Percentiles rank a stretch among this genome's conserved stretches.
Conservation (phyloP, 2,888 invertebrate species). For the Peribatodes rhomboidaria region DNA sequence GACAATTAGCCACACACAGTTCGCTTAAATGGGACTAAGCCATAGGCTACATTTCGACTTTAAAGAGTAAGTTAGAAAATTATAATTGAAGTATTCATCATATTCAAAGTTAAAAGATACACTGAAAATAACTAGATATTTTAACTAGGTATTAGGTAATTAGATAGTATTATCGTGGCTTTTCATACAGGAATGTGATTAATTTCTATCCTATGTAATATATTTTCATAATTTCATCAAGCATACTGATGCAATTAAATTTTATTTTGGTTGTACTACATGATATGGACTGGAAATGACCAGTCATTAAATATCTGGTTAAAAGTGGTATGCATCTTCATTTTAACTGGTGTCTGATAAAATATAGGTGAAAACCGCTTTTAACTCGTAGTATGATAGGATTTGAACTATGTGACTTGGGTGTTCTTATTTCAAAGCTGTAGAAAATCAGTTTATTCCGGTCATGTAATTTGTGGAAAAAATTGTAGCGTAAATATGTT, state of each 20-base stretch:
- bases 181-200: too few relatives aligned
- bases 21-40: too few relatives aligned
- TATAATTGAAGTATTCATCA: too few relatives aligned
- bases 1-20: too few relatives aligned
- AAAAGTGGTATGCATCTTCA: slow-evolving; percentile 41
- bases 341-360: slow-evolving; percentile 25
- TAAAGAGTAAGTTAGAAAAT: too few relatives aligned
- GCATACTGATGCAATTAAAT: slow-evolving; percentile 13
- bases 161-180: too few relatives aligned
- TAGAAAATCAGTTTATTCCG: slow-evolving; percentile 48
- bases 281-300: slow-evolving; percentile 18
- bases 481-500: slow-evolving; percentile 25
- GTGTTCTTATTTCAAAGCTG: slow-evolving; percentile 42
- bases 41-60: too few relatives aligned
- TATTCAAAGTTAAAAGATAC: too few relatives aligned
- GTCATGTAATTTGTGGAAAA: slow-evolving; percentile 35
- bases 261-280: slow-evolving; percentile 12
- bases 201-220: neutral
- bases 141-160: too few relatives aligned
- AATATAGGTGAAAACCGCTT: slow-evolving; percentile 7
- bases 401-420: slow-evolving; percentile 57
- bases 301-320: slow-evolving; percentile 33
- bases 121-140: too few relatives aligned
- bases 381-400: slow-evolving; percentile 47
- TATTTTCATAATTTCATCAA: neutral